phyloP scores from a whole-genome alignment of 1,140 invertebrate species.

The Euglossa dilemma region DNA sequence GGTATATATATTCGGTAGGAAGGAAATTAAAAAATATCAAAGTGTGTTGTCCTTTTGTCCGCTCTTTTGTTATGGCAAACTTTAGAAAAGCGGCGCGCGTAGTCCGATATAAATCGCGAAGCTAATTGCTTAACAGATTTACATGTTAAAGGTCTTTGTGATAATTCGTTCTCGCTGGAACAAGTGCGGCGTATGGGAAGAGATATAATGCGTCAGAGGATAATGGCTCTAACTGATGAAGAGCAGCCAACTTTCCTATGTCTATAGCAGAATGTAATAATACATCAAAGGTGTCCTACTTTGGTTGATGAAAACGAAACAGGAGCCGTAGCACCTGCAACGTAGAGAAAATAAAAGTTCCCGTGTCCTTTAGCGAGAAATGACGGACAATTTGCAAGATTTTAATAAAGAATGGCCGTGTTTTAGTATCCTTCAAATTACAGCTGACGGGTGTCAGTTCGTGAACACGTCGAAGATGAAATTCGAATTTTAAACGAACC shows the following conservation, averaged over 20 bases:
- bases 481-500: no score
- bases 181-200: neutral
- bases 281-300: conserved; percentile 20
- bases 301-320: conserved; percentile 12
- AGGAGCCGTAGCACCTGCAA: neutral
- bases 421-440: no score
- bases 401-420: no score
- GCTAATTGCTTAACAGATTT: neutral
- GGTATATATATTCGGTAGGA: no score
- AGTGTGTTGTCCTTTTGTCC: no score
- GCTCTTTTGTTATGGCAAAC: no score
- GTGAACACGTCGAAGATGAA: no score
- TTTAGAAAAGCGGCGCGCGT: no score
- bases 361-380: no score
- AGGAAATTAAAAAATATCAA: no score
- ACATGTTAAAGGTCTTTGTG: neutral
- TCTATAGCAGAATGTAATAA: conserved; percentile 1
- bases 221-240: conserved; percentile 21
- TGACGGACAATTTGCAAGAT: no score
- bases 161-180: neutral
- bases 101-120: neutral
- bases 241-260: conserved; percentile 3
- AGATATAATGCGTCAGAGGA: neutral
- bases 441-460: no score
- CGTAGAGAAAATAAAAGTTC: neutral